These are phyloP conservation scores for Andrena cerasifolii DNA, from an alignment of 1,140 invertebrate species.

Conservation along the genomic window DNA sequence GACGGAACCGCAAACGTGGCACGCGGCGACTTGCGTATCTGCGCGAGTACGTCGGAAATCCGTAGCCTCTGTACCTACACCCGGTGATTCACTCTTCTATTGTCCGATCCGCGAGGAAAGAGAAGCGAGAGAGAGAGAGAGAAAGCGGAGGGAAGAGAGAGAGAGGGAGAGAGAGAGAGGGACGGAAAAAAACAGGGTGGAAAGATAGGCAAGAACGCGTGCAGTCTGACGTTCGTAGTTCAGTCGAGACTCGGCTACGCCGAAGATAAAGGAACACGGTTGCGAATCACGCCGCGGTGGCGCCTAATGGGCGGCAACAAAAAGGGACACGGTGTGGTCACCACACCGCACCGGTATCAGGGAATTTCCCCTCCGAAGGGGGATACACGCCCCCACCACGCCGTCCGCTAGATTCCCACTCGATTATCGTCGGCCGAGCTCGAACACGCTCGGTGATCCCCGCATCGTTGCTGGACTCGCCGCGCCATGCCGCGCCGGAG, in stretches of 20 bases:
- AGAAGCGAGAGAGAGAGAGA: not conserved
- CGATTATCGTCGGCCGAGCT: constrained; percentile 44
- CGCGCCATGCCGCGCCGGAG: constrained; percentile 67
- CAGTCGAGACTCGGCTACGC: constrained; percentile 51
- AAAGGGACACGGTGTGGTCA: constrained; percentile 71
- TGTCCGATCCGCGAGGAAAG: constrained; percentile 57
- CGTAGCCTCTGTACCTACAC: constrained; percentile 52
- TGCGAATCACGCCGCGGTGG: constrained; percentile 81
- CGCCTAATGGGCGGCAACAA: constrained; percentile 82
- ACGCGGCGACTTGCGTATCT: constrained; percentile 50
- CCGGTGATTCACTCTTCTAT: constrained; percentile 70
- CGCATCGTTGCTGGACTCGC: constrained; percentile 68
- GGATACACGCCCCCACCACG: constrained; percentile 47
- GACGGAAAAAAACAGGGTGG: constrained; percentile 6
- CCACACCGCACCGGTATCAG: constrained; percentile 60
- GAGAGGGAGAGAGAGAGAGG: not conserved
- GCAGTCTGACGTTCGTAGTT: constrained; percentile 51
- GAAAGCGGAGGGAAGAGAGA: not conserved
- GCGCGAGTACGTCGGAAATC: constrained; percentile 50
- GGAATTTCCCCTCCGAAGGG: constrained; percentile 54
- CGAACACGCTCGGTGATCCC: constrained; percentile 70
- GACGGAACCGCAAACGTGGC: constrained; percentile 41
- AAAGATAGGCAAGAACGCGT: constrained; percentile 56
- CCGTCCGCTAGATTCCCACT: constrained; percentile 39
- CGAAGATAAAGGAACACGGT: constrained; percentile 80